phyloP scores from a whole-genome alignment of 2,888 invertebrate genomes.

The Drosophila recens region DNA sequence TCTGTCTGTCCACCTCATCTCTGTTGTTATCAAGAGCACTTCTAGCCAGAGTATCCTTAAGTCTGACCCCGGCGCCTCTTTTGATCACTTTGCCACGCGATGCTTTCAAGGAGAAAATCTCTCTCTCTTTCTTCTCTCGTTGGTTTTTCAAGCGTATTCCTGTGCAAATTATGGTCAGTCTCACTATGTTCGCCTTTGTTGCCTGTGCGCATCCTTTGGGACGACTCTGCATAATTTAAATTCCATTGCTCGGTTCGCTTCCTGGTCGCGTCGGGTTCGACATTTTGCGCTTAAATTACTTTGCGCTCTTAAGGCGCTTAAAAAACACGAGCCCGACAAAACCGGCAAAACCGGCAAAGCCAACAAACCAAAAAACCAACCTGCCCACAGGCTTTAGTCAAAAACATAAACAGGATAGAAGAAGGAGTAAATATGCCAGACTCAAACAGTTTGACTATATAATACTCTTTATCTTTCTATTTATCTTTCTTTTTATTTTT shows the following conservation, averaged over 20 bases:
- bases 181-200: constrained; percentile 25
- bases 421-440: background rate
- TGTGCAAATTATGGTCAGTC: constrained; percentile 18
- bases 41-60: constrained; percentile 41
- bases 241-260: constrained; percentile 41
- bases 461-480: constrained; percentile 4
- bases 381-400: constrained; percentile 31
- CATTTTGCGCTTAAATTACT: constrained; percentile 63
- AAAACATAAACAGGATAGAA: constrained; percentile 30
- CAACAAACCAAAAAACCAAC: constrained; percentile 19
- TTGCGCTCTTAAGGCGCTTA: constrained; percentile 54
- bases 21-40: constrained; percentile 9
- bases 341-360: constrained; percentile 13
- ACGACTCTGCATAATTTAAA: constrained; percentile 56
- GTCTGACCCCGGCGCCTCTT: constrained; percentile 8
- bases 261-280: constrained; percentile 33
- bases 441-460: constrained; percentile 16
- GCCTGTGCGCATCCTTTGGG: constrained; percentile 46
- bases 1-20: background rate
- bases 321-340: constrained; percentile 22
- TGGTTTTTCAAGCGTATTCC: constrained; percentile 17
- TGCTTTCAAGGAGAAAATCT: constrained; percentile 32
- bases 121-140: constrained; percentile 4
- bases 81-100: constrained; percentile 42
- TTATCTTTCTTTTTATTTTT: too few relatives aligned